Percentiles rank a stretch among this genome's conserved stretches.
Conservation (phyloP, 2,888 invertebrate species). For the Chesias legatella region DNA sequence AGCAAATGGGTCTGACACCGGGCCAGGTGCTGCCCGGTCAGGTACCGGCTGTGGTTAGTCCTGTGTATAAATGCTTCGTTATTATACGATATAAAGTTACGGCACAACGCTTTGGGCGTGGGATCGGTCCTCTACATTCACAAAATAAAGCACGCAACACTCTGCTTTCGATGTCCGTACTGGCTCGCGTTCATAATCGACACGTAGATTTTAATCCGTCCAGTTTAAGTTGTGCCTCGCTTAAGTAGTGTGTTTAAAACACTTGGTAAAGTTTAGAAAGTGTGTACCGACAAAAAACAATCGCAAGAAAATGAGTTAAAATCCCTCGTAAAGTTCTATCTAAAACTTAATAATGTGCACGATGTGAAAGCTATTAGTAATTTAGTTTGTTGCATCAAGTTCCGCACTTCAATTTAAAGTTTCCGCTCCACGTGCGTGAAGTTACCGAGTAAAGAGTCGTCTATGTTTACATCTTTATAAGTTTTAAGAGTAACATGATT, state of each 20-base stretch:
- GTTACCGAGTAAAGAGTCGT: conserved; percentile 33
- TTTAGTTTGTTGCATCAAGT: conserved; percentile 49
- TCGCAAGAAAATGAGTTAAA: conserved; percentile 37
- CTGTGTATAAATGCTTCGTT: conserved; percentile 20
- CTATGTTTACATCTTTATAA: conserved; percentile 26
- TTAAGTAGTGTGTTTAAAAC: conserved; percentile 15
- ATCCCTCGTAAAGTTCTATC: conserved; percentile 41
- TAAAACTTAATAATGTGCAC: conserved; percentile 47
- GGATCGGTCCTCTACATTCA: conserved; percentile 67
- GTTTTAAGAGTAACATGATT: conserved; percentile 24
- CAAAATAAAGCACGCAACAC: conserved; percentile 68
- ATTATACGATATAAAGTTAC: conserved; percentile 8
- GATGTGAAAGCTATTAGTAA: conserved; percentile 51
- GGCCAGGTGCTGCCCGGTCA: conserved; percentile 96
- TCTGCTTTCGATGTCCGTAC: conserved; percentile 76
- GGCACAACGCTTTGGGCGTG: conserved; percentile 61
- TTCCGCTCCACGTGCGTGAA: conserved; percentile 42
- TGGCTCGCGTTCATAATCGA: conserved; percentile 60
- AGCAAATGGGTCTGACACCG: conserved; percentile 96
- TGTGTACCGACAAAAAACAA: conserved; percentile 30
- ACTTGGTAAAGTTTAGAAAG: conserved; percentile 22
- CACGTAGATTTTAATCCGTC: conserved; percentile 52
- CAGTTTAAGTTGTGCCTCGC: conserved; percentile 66
- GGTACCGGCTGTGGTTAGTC: conserved; percentile 95
- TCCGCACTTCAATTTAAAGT: conserved; percentile 54